phyloP scores from a whole-genome alignment of 1,140 invertebrate genomes.

The Drosophila eugracilis region DNA sequence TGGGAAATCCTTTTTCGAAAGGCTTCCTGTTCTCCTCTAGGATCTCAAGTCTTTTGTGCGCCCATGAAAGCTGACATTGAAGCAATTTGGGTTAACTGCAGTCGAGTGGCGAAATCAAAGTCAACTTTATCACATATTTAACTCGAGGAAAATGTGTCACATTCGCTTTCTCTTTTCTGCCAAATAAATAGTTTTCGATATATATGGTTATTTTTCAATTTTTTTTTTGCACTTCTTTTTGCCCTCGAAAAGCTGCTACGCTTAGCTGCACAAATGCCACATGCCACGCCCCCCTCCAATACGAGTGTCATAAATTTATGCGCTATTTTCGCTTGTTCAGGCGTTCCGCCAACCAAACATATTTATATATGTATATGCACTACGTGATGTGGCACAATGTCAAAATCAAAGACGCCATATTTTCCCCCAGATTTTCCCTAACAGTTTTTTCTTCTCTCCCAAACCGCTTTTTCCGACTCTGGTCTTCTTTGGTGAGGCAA shows the following conservation, averaged over 20 bases:
- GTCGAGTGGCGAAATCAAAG: slow-evolving; percentile 72
- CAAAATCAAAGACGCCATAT: slow-evolving; percentile 73
- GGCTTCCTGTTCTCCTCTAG: slow-evolving; percentile 14
- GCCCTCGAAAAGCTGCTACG: slow-evolving; percentile 52
- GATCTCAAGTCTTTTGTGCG: slow-evolving; percentile 28
- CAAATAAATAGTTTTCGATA: slow-evolving; percentile 76
- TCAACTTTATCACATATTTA: slow-evolving; percentile 79
- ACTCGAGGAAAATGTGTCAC: slow-evolving; percentile 47
- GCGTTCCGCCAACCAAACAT: slow-evolving; percentile 37
- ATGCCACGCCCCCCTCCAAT: slow-evolving; percentile 26
- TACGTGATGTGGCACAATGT: slow-evolving; percentile 58
- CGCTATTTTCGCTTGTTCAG: slow-evolving; percentile 58
- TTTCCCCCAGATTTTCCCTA: slow-evolving; percentile 58
- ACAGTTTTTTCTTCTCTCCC: slow-evolving; percentile 16
- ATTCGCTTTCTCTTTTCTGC: slow-evolving; percentile 12
- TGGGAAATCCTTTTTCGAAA: slow-evolving; percentile 33
- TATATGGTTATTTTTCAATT: slow-evolving; percentile 34
- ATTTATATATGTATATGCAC: slow-evolving; percentile 31
- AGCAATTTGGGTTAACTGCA: slow-evolving; percentile 63
- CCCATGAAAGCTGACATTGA: slow-evolving; percentile 73
- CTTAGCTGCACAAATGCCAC: slow-evolving; percentile 73
- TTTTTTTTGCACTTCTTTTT: neutral
- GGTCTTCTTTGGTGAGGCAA: slow-evolving; percentile 13
- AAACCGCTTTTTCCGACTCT: neutral
- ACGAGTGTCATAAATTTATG: slow-evolving; percentile 71